A percentile compares a stretch with the other conserved stretches of the same genome.
Evolutionary conservation across 2,888 invertebrate genomes (phyloP).

Genomic region (Pandemis heparana): DNA sequence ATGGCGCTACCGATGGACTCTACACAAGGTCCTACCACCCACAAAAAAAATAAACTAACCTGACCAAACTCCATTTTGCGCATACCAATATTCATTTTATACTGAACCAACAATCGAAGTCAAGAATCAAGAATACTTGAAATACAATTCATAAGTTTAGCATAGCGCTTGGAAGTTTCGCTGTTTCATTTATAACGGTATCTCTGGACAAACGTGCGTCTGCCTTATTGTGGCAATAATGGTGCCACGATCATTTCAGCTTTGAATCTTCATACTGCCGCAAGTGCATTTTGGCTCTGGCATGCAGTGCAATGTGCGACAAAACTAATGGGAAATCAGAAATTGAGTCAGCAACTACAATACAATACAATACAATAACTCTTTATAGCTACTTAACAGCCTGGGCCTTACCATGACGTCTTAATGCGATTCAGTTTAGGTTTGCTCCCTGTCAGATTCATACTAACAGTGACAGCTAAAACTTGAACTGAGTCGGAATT

Average conservation of each 20-base stretch:
- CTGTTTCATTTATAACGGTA: background rate
- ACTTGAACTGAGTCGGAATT: too few species aligned
- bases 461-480: too few species aligned
- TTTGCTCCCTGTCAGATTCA: too few species aligned
- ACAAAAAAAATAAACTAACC: too few species aligned
- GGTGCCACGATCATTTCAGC: constrained; percentile 1
- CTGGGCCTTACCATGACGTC: too few species aligned
- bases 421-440: too few species aligned
- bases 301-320: background rate
- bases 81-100: background rate
- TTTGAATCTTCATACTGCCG: background rate
- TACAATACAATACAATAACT: too few species aligned
- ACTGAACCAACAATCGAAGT: background rate
- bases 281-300: background rate
- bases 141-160: constrained; percentile 2
- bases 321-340: too few species aligned
- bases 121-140: background rate
- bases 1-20: too few species aligned
- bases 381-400: too few species aligned
- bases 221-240: constrained; percentile 19
- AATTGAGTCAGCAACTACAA: too few species aligned
- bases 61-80: background rate
- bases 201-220: constrained; percentile 10
- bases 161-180: background rate
- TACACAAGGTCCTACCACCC: too few species aligned